Conservation (phyloP, 2,113 vertebrate species). For the Cynocephalus volans region DNA sequence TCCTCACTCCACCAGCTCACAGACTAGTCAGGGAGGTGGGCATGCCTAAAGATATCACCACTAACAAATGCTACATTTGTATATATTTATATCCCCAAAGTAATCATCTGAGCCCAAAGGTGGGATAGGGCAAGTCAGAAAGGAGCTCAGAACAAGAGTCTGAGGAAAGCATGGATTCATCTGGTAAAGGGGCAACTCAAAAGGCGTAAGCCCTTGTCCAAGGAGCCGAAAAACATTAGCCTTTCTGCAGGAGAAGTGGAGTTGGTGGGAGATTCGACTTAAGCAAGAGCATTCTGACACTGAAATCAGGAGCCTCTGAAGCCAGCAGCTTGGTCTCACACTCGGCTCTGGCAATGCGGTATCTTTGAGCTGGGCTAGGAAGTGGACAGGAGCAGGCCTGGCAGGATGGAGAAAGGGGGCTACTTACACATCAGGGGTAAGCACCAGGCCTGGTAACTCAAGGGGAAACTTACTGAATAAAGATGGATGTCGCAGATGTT, state of each 20-base stretch:
- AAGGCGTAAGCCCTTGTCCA: neutral
- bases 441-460: neutral
- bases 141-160: neutral
- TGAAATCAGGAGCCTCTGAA: neutral
- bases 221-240: neutral
- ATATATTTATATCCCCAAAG: neutral
- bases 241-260: neutral
- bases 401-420: neutral
- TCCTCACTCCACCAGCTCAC: neutral
- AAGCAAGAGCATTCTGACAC: neutral
- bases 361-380: neutral
- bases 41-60: neutral
- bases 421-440: neutral
- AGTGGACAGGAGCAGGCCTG: neutral
- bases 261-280: neutral
- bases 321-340: neutral
- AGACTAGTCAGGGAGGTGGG: neutral
- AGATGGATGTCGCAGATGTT: constrained; percentile 51
- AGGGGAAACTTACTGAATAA: constrained; percentile 10
- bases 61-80: neutral
- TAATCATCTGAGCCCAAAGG: neutral
- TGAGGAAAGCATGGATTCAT: neutral
- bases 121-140: neutral
- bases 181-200: neutral
- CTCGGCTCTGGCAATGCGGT: neutral